phyloP scores from a whole-genome alignment of 2,113 vertebrate genomes.

The Hyperoodon ampullatus region DNA sequence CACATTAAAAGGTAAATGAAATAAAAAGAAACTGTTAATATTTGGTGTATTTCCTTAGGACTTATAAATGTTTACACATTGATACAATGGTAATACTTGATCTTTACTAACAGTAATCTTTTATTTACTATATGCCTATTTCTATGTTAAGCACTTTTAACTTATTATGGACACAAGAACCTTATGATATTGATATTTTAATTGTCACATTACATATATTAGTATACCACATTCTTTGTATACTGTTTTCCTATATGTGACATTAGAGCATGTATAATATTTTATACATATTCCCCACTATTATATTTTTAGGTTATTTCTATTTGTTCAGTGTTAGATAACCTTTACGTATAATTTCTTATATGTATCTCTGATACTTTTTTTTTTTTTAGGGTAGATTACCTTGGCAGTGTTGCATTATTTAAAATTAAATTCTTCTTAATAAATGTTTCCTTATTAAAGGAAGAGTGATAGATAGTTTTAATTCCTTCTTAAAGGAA shows the following conservation, averaged over 20 bases:
- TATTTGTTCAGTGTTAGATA: background rate
- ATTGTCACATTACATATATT: background rate
- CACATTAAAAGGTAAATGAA: background rate
- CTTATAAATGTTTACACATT: background rate
- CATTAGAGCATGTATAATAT: background rate
- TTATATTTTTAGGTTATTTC: background rate
- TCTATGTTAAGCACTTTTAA: background rate
- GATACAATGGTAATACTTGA: background rate
- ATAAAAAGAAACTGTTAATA: background rate
- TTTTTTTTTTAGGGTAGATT: background rate
- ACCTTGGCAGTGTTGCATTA: background rate
- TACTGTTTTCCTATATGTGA: background rate
- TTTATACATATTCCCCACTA: slow-evolving; percentile 5
- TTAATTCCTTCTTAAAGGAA: background rate
- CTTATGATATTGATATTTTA: background rate
- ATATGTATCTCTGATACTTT: background rate
- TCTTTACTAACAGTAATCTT: background rate
- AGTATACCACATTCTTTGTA: background rate
- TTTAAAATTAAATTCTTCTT: background rate
- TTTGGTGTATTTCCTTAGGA: background rate
- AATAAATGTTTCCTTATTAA: background rate
- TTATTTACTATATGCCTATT: background rate
- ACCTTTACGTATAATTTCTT: background rate
- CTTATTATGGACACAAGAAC: background rate
- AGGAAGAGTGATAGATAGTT: background rate